Conservation (phyloP, 2,797 vertebrate species). For the Spheniscus humboldti region DNA sequence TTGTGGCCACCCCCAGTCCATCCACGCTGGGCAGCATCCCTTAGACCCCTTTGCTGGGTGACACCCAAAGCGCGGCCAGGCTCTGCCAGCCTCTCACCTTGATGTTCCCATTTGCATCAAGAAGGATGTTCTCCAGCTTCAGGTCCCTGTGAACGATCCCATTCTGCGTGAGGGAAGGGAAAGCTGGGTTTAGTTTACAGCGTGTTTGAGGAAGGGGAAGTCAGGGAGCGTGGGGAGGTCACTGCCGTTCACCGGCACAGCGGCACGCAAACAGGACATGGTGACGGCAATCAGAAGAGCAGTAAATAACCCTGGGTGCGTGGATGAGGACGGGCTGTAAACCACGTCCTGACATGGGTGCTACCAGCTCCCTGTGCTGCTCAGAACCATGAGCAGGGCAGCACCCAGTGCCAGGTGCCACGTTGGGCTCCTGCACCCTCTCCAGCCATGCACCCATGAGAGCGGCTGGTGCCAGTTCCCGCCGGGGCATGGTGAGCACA, state of each 20-base stretch:
- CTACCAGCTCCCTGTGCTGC: background rate
- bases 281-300: background rate
- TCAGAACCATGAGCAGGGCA: background rate
- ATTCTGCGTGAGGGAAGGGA: slow-evolving; percentile 75
- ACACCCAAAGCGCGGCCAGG: accelerated
- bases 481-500: accelerated
- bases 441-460: accelerated
- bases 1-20: background rate
- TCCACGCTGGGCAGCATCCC: accelerated
- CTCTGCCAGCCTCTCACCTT: slow-evolving; percentile 79
- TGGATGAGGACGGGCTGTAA: background rate
- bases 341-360: background rate
- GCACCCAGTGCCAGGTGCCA: accelerated
- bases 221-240: background rate
- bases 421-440: background rate
- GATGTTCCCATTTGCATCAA: slow-evolving; percentile 88
- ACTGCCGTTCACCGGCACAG: background rate
- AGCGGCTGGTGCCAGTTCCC: background rate
- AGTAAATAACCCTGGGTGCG: background rate
- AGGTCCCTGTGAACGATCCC: slow-evolving; percentile 95
- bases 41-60: accelerated
- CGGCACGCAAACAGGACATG: accelerated
- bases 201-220: background rate
- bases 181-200: accelerated
- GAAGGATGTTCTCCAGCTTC: slow-evolving; percentile 97